These are phyloP conservation scores for Drosophila putrida DNA, from an alignment of 2,888 invertebrate genomes.

Conservation along the genomic window DNA sequence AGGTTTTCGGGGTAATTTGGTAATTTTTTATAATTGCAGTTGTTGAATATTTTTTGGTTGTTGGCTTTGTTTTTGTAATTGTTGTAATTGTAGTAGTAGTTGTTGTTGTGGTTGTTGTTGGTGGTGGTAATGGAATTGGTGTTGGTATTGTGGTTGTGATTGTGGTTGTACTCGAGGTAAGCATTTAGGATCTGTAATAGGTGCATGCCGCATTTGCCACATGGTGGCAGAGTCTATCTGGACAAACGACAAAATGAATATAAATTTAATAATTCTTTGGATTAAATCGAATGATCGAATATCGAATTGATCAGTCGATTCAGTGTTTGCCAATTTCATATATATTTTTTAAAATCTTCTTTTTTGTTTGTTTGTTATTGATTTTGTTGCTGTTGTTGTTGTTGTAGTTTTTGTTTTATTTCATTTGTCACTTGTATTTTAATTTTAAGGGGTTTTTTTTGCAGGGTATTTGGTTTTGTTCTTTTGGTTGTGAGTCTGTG, in stretches of 20 bases:
- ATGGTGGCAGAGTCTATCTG: slow-evolving; percentile 53
- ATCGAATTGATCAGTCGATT: slow-evolving; percentile 4
- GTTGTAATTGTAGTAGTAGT: slow-evolving; percentile 12
- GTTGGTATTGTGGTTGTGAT: slow-evolving; percentile 22
- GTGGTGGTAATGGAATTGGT: slow-evolving; percentile 17
- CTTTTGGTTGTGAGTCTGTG: background rate
- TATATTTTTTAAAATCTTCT: background rate
- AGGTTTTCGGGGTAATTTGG: slow-evolving; percentile 11
- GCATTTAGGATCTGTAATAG: slow-evolving; percentile 49
- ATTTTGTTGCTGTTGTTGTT: slow-evolving; percentile 14
- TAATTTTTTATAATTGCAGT: slow-evolving; percentile 32
- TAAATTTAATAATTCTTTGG: background rate
- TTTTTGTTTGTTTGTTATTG: slow-evolving; percentile 10
- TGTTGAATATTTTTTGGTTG: background rate
- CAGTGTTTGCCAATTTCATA: slow-evolving; percentile 12
- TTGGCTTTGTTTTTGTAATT: slow-evolving; percentile 31
- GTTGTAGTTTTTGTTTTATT: slow-evolving; percentile 12
- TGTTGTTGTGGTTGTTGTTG: slow-evolving; percentile 26
- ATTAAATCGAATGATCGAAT: slow-evolving; percentile 7
- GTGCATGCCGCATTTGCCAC: slow-evolving; percentile 52
- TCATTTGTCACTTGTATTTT: slow-evolving; percentile 30
- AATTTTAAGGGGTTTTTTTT: background rate
- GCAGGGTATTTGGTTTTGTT: background rate
- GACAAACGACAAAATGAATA: slow-evolving; percentile 34
- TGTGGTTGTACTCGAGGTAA: slow-evolving; percentile 41